Percentiles rank a stretch among this genome's conserved stretches.
phyloP scores from a whole-genome alignment of 2,888 invertebrate genomes.

The Standfussiana lucernea region DNA sequence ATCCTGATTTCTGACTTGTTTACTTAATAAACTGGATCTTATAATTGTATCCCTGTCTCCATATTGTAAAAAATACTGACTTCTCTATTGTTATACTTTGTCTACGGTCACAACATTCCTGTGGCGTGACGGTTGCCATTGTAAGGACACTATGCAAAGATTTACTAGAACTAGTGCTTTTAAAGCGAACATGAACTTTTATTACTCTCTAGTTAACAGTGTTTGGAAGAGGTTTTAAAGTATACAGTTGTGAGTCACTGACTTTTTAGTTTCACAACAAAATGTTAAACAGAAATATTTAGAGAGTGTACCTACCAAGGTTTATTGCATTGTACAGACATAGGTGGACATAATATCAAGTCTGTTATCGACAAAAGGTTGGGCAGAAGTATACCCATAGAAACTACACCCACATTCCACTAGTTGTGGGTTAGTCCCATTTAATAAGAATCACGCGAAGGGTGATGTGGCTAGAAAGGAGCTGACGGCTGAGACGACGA shows the following conservation, averaged over 20 bases:
- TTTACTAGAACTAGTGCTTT: conserved; percentile 24
- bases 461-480: no score
- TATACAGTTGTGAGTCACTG: conserved; percentile 6
- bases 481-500: no score
- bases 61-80: no score
- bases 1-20: no score
- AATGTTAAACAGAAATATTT: background rate
- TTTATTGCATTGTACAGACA: background rate
- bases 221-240: conserved; percentile 27
- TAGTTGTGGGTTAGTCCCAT: no score
- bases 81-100: background rate
- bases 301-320: background rate
- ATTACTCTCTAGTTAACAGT: conserved; percentile 21
- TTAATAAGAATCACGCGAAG: no score
- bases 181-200: conserved; percentile 37
- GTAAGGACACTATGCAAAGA: conserved; percentile 27
- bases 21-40: no score
- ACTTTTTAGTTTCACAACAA: background rate
- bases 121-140: conserved; percentile 44
- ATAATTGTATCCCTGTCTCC: no score
- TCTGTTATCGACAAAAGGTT: background rate
- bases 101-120: background rate
- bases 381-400: background rate
- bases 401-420: background rate
- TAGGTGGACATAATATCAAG: background rate